A percentile compares a stretch with the other conserved stretches of the same genome.
These are phyloP conservation scores for Corydoras sp. DNA, from an alignment of 2,113 vertebrate species.

Conservation along the genomic window DNA sequence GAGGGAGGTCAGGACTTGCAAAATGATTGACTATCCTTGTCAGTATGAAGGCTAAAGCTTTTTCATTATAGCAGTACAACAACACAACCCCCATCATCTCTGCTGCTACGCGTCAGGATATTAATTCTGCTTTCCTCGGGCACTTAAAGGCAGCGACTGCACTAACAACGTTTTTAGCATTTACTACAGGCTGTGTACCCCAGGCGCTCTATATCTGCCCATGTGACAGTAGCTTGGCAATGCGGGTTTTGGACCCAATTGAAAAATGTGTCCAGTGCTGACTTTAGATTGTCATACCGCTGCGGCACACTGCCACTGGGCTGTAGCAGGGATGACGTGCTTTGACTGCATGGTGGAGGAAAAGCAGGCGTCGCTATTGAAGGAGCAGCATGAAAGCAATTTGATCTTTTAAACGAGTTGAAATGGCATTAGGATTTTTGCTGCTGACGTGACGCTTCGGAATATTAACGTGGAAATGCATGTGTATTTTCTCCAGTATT, in stretches of 20 bases:
- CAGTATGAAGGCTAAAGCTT: constrained; percentile 17
- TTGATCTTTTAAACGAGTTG: constrained; percentile 18
- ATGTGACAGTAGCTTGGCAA: too few species aligned
- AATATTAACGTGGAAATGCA: neutral
- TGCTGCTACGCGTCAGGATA: neutral
- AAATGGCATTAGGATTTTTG: neutral
- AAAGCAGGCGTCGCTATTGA: constrained; percentile 9
- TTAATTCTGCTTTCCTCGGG: neutral
- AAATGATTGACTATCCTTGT: constrained; percentile 21
- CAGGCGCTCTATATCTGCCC: neutral
- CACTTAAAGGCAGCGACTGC: neutral
- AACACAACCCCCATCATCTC: neutral
- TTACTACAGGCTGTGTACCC: neutral
- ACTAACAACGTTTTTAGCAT: neutral
- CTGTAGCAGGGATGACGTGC: constrained; percentile 34
- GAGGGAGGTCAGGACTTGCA: constrained; percentile 23
- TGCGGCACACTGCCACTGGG: neutral
- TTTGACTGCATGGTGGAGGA: constrained; percentile 19
- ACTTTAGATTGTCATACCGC: constrained; percentile 13
- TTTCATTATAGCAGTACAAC: constrained; percentile 31
- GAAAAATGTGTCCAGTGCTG: too few species aligned
- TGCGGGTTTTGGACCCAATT: too few species aligned
- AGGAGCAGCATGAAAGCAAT: constrained; percentile 16
- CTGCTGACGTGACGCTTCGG: neutral
- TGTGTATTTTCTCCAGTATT: neutral